phyloP scores from a whole-genome alignment of 1,140 invertebrate species.

The Ooceraea biroi region DNA sequence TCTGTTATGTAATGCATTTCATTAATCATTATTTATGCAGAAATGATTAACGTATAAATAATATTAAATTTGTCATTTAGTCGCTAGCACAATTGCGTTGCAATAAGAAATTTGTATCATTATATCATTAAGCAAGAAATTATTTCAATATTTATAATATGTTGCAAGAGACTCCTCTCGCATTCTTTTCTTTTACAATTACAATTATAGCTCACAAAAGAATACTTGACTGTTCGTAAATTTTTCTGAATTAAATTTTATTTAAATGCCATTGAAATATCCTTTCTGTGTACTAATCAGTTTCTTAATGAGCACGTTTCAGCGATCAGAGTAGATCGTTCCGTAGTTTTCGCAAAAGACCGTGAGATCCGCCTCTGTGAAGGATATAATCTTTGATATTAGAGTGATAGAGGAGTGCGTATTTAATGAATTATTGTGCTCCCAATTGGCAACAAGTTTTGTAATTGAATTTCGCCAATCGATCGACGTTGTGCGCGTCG shows the following conservation, averaged over 20 bases:
- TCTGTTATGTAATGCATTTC: slow-evolving; percentile 27
- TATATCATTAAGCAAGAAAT: slow-evolving; percentile 5
- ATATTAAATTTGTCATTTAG: slow-evolving; percentile 17
- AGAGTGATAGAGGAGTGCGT: slow-evolving; percentile 43
- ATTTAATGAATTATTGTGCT: slow-evolving; percentile 64
- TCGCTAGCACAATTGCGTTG: background rate
- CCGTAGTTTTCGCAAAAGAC: background rate
- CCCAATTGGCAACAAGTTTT: slow-evolving; percentile 57
- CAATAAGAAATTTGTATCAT: background rate
- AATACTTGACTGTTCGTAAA: background rate
- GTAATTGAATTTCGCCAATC: slow-evolving; percentile 59
- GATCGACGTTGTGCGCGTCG: slow-evolving; percentile 44
- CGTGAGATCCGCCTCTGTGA: background rate
- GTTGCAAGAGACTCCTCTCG: background rate
- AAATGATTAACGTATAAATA: slow-evolving; percentile 31
- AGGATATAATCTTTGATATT: slow-evolving; percentile 35
- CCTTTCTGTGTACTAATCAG: background rate
- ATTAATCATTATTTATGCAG: slow-evolving; percentile 34
- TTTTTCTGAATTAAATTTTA: slow-evolving; percentile 15
- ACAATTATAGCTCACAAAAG: background rate
- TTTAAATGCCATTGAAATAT: background rate
- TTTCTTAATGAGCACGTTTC: background rate
- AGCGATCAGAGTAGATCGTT: background rate
- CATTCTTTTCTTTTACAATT: no score
- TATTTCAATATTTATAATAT: background rate